Conservation (phyloP, 1,140 invertebrate genomes). For the Plectrocnemia conspersa region DNA sequence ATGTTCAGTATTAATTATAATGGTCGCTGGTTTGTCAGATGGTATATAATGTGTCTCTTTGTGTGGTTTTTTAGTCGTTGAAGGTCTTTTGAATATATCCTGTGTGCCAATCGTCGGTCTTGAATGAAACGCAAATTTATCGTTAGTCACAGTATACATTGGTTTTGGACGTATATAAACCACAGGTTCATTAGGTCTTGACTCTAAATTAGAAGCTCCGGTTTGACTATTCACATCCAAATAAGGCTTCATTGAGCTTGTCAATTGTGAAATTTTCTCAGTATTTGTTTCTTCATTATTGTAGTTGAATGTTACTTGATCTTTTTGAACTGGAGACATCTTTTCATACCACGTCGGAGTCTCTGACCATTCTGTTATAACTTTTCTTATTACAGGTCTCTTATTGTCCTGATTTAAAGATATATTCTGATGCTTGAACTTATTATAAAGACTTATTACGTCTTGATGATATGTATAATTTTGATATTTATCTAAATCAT, state of each 20-base stretch:
- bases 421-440: not conserved
- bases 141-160: not conserved
- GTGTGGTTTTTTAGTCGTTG: not conserved
- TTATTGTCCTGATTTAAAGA: constrained; percentile 19
- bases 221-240: constrained; percentile 14
- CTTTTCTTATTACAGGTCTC: constrained; percentile 27
- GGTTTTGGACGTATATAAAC: constrained; percentile 26
- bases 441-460: too few relatives aligned
- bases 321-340: not conserved
- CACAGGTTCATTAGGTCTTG: not conserved
- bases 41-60: not conserved
- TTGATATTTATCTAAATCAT: constrained; percentile 15
- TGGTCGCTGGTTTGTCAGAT: constrained; percentile 5
- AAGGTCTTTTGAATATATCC: constrained; percentile 22
- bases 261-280: not conserved
- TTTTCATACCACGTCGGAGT: constrained; percentile 13
- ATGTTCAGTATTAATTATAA: constrained; percentile 15
- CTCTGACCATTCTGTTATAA: constrained; percentile 29
- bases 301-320: constrained; percentile 12
- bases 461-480: too few relatives aligned
- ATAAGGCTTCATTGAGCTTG: constrained; percentile 7
- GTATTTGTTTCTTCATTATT: not conserved
- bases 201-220: not conserved
- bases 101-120: constrained; percentile 11
- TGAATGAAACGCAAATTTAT: not conserved